Percentiles rank a stretch among this genome's conserved stretches.
Conservation (phyloP, 2,888 invertebrate genomes). For the Dryadula phaetusa region DNA sequence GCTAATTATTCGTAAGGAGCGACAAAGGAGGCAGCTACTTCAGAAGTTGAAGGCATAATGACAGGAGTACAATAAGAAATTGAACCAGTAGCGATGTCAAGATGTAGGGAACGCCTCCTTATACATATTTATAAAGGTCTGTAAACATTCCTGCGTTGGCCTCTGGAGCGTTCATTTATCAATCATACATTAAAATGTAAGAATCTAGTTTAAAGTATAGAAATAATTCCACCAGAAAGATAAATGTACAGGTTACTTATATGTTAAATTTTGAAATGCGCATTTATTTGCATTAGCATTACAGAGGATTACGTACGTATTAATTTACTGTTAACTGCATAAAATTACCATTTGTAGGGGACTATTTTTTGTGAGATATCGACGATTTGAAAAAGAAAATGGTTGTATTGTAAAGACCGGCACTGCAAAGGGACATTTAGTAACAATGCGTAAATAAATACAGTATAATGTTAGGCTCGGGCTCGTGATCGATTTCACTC, state of each 20-base stretch:
- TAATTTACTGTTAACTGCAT: constrained; percentile 22
- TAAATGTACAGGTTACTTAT: constrained; percentile 26
- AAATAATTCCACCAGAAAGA: constrained; percentile 26
- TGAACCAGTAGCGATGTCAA: constrained; percentile 69
- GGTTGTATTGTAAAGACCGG: constrained; percentile 31
- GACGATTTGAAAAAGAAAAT: constrained; percentile 14
- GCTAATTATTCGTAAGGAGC: constrained; percentile 82
- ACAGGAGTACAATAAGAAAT: constrained; percentile 70
- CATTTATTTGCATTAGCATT: constrained; percentile 38
- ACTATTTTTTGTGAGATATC: constrained; percentile 8
- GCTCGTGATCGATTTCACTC: constrained; percentile 77
- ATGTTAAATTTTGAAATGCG: constrained; percentile 36
- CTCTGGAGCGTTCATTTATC: constrained; percentile 35
- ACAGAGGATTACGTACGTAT: constrained; percentile 11
- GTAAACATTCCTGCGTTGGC: constrained; percentile 42
- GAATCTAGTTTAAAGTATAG: constrained; percentile 39
- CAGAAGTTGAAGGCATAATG: constrained; percentile 69
- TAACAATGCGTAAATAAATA: constrained; percentile 72
- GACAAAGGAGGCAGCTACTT: constrained; percentile 76
- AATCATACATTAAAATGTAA: constrained; percentile 41
- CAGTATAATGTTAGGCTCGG: constrained; percentile 61
- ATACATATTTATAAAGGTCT: constrained; percentile 74
- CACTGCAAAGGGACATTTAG: constrained; percentile 44
- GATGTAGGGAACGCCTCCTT: constrained; percentile 67
- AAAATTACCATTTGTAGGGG: constrained; percentile 13